Base-by-base conservation (phyloP, 2,797 vertebrate genomes). In the Urocyon cinereoargenteus region DNA sequence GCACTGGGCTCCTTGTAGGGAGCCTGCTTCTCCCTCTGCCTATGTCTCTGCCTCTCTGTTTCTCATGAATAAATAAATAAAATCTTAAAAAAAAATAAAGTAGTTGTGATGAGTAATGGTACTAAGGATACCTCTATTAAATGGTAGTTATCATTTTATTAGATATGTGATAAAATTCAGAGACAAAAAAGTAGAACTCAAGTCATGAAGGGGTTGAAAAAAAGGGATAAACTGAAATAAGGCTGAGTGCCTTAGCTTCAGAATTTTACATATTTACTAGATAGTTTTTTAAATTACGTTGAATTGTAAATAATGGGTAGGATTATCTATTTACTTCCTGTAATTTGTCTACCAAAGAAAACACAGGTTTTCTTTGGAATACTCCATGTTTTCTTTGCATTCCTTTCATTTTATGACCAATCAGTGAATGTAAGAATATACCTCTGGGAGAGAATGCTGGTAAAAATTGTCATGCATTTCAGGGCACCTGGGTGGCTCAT, bases 371-470 rank as follows among this genome's bases (percentile, higher is more conserved):
- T 73, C 31, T 91, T 82, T 92, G 62, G 40, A 87, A 49, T 90
- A 49, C 12, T 95, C 10, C 8, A 11, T 83, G 7, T 49, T 90
- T 10, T 55, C 28, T 91, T 73, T 86, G 64, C 73, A 86, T 82
- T 55, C 5, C 34, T 86, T 78, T 86, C 26, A 62, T 97, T 72
- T 95, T 72, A 68, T 90, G 68, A 89, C 14, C 62, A 95, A 3
- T 90, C 7, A 70, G 9, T 36, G 13, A 55, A 68, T 5, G 59
- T 66, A 94, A 82, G 61, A 66, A 61, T 2, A 8, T 53, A 15
- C 18, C n/a, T 85, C 13, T 70, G 72, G 34, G 68, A 86, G 86
- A 70, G 64, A 82, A 86, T 90, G 24, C 31, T 94, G 77, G 22
- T 73, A 85, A 81, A 91, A 79, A 73, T 34, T 57, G n/a, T 55